Conservation (phyloP, 2,113 vertebrate species). For the Gallinago media region DNA sequence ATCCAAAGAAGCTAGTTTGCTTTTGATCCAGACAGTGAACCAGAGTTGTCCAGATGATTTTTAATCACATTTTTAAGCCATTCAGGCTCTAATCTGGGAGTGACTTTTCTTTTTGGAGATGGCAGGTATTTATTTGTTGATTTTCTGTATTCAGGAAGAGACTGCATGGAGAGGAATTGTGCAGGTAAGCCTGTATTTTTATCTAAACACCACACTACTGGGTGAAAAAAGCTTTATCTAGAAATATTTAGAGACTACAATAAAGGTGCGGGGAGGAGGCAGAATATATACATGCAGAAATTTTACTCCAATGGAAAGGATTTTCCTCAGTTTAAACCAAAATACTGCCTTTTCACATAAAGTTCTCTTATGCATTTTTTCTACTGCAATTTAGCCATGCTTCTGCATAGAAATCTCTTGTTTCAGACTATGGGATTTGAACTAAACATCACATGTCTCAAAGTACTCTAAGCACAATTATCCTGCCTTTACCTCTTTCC, state of each 20-base stretch:
- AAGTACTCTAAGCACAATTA: background rate
- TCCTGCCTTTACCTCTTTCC: background rate
- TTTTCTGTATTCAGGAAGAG: background rate
- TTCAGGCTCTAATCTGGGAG: background rate
- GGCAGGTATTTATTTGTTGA: background rate
- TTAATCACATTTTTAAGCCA: background rate
- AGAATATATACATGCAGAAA: background rate
- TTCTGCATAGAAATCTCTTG: background rate
- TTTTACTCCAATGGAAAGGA: background rate
- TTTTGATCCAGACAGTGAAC: background rate
- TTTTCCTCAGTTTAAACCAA: background rate
- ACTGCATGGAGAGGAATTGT: background rate
- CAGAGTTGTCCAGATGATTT: background rate
- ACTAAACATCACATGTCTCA: background rate
- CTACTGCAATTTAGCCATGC: background rate
- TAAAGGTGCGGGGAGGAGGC: background rate
- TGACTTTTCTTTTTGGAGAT: background rate
- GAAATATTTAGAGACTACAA: background rate
- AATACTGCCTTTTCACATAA: background rate
- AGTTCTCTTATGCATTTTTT: background rate
- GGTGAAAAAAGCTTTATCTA: background rate
- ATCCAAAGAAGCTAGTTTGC: background rate
- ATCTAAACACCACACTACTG: background rate
- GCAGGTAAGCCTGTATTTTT: background rate
- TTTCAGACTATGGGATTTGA: background rate